Evolutionary conservation across 2,113 vertebrate species (phyloP).

Genomic region (Erythrocebus patas): DNA sequence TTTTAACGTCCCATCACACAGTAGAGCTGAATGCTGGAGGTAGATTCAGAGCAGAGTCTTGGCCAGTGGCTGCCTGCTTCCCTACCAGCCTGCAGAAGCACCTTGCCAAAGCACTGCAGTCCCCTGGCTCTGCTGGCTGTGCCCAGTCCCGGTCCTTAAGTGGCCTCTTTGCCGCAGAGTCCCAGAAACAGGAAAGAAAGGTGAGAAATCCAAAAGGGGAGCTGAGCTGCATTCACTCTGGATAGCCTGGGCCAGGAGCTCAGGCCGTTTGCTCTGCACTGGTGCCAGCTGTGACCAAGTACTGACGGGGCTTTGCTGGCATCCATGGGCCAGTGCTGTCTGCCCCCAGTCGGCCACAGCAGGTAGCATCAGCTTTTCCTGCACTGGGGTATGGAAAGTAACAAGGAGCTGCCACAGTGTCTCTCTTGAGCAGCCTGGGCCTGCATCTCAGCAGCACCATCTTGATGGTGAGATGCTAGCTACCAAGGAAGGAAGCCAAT

Average conservation of each 20-base stretch:
- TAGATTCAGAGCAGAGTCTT: background rate
- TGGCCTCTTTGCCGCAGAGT: background rate
- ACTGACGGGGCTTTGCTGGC: background rate
- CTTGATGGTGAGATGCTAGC: slow-evolving; percentile 54
- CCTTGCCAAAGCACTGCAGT: background rate
- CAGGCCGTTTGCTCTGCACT: background rate
- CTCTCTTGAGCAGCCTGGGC: background rate
- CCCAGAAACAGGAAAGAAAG: background rate
- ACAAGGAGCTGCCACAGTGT: background rate
- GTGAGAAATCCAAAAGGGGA: slow-evolving; percentile 3
- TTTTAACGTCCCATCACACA: background rate
- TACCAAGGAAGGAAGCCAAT: slow-evolving; percentile 86
- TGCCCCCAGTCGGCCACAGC: background rate
- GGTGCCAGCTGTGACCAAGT: background rate
- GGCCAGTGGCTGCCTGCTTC: background rate
- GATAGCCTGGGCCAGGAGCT: background rate
- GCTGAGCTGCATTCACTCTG: background rate
- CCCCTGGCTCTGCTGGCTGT: background rate
- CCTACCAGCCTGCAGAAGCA: background rate
- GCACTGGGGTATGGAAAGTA: background rate
- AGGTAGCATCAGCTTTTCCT: background rate
- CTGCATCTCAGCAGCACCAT: background rate
- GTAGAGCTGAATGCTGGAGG: background rate
- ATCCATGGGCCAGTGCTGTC: background rate
- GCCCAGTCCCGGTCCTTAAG: background rate